A percentile compares a stretch with the other conserved stretches of the same genome.
Evolutionary conservation across 2,888 invertebrate species (phyloP).

Genomic region (Ceriagrion tenellum): DNA sequence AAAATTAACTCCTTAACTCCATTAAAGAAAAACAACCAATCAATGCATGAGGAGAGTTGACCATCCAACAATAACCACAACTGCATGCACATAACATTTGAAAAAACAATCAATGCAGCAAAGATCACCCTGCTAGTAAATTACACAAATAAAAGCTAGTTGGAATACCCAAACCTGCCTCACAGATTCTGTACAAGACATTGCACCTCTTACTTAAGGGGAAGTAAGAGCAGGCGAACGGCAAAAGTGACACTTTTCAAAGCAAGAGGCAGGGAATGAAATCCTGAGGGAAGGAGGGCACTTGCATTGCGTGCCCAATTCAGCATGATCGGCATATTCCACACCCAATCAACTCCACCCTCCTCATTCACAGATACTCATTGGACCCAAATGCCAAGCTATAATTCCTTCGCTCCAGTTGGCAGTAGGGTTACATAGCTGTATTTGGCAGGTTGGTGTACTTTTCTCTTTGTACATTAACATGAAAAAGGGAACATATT

Average conservation of each 20-base stretch:
- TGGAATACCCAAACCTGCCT: conserved; percentile 65
- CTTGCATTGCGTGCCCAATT: background rate
- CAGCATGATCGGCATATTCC: background rate
- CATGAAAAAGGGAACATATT: conserved; percentile 57
- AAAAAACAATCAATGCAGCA: conserved; percentile 61
- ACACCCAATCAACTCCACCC: background rate
- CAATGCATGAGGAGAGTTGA: background rate
- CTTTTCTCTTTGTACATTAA: conserved; percentile 41
- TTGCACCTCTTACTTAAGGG: conserved; percentile 4
- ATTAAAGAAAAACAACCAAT: conserved; percentile 3
- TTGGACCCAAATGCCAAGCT: conserved; percentile 46
- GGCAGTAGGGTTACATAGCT: conserved; percentile 60
- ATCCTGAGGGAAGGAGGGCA: background rate
- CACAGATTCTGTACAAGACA: conserved; percentile 62
- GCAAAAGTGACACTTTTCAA: conserved; percentile 9
- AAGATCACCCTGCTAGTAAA: conserved; percentile 52
- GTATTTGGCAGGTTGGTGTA: conserved; percentile 61
- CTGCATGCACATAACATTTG: conserved; percentile 59
- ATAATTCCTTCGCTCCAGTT: conserved; percentile 9
- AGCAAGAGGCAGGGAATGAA: background rate
- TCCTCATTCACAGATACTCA: conserved; percentile 46
- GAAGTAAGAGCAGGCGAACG: background rate
- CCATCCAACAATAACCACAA: conserved; percentile 56
- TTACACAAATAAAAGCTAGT: conserved; percentile 57
- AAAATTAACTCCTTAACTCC: conserved; percentile 23